Percentiles rank a stretch among this genome's conserved stretches.
Evolutionary conservation across 2,888 invertebrate genomes (phyloP).

Genomic region (Congeria kusceri): DNA sequence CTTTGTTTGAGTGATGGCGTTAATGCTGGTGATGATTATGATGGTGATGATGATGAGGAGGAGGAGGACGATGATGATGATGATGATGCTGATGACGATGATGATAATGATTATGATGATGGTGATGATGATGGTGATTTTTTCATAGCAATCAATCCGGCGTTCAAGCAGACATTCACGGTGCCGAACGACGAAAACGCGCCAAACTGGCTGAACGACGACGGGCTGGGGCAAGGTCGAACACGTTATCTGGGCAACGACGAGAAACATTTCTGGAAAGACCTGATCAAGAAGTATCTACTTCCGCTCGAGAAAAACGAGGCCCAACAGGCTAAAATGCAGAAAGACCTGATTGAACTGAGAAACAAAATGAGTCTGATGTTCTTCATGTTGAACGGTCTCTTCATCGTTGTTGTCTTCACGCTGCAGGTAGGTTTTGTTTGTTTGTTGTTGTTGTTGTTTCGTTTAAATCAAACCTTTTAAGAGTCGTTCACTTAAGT

Average conservation of each 20-base stretch:
- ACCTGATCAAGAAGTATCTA: constrained; percentile 95
- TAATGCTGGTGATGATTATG: no score
- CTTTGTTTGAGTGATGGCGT: no score
- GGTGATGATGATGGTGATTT: no score
- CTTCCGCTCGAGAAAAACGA: constrained; percentile 97
- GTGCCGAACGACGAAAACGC: constrained; percentile 90
- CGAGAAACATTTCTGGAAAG: constrained; percentile 97
- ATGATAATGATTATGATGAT: no score
- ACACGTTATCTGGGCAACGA: constrained; percentile 92
- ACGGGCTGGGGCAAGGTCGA: constrained; percentile 94
- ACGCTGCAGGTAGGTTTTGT: constrained; percentile 89
- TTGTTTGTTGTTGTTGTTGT: no score
- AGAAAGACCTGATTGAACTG: constrained; percentile 91
- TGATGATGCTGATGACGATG: no score
- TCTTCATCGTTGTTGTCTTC: constrained; percentile 99
- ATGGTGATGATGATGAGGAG: no score
- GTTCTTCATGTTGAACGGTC: constrained; percentile 99
- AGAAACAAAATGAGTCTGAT: constrained; percentile 91
- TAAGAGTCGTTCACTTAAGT: no score
- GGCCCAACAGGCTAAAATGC: constrained; percentile 85
- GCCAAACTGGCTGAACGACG: constrained; percentile 97
- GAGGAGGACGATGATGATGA: no score
- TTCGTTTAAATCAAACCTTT: no score
- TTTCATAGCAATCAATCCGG: constrained; percentile 61
- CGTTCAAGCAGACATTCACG: constrained; percentile 60